These are phyloP conservation scores for Scomber scombrus DNA, from an alignment of 2,113 vertebrate species.

Conservation along the genomic window DNA sequence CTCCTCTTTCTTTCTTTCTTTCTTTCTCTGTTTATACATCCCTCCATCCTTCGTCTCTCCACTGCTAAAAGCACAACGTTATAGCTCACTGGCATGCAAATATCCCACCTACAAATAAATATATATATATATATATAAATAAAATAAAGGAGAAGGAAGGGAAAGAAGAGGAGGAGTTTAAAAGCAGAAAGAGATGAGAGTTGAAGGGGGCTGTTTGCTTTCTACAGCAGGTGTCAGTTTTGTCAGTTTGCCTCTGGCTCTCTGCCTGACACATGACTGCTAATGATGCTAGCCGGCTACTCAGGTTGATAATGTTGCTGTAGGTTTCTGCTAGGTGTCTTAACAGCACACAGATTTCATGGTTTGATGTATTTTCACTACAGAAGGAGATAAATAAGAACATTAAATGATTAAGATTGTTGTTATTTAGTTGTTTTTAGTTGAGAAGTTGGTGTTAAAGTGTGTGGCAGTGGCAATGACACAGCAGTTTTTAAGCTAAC, in stretches of 20 bases:
- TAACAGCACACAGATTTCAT: neutral
- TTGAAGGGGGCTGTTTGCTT: constrained; percentile 34
- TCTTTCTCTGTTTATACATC: constrained; percentile 42
- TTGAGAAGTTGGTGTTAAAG: too few species aligned
- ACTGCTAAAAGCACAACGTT: constrained; percentile 41
- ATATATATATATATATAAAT: constrained; percentile 4
- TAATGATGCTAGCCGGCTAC: constrained; percentile 18
- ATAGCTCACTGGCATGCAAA: constrained; percentile 56
- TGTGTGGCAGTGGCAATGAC: too few species aligned
- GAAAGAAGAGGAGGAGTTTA: constrained; percentile 18
- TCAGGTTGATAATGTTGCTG: neutral
- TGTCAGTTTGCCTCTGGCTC: constrained; percentile 40
- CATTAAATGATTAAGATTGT: too few species aligned
- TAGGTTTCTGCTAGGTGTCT: neutral
- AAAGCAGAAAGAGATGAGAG: neutral
- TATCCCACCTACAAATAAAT: constrained; percentile 2
- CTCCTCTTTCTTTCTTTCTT: neutral
- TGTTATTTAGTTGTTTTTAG: too few species aligned
- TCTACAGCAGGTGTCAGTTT: constrained; percentile 32
- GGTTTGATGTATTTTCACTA: too few species aligned
- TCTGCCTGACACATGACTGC: neutral
- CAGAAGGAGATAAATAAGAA: neutral
- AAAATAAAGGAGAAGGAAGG: neutral
- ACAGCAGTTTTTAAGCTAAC: too few species aligned
- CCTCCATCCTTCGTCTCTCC: constrained; percentile 41